phyloP scores from a whole-genome alignment of 1,140 invertebrate species.

The Octopus sinensis region DNA sequence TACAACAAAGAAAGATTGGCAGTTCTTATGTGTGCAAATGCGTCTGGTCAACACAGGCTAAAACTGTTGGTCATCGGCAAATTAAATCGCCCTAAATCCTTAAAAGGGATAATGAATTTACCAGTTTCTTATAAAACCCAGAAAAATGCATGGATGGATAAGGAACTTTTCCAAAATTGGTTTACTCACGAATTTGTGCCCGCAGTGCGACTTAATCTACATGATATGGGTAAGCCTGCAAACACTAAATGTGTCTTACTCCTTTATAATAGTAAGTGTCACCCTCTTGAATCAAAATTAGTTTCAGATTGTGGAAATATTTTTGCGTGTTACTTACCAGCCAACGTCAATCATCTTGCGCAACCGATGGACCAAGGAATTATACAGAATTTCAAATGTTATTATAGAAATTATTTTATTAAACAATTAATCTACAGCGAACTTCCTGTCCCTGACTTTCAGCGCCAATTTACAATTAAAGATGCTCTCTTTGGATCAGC shows the following conservation, averaged over 20 bases:
- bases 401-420: background rate
- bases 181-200: background rate
- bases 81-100: background rate
- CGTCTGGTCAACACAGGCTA: background rate
- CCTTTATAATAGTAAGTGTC: background rate
- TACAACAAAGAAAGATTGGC: background rate
- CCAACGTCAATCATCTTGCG: background rate
- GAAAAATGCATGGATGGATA: background rate
- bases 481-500: background rate
- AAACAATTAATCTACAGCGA: background rate
- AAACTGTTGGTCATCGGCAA: background rate
- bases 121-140: conserved; percentile 3
- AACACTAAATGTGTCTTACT: background rate
- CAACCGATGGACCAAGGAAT: conserved; percentile 5
- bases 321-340: background rate
- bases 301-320: conserved; percentile 10
- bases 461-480: background rate
- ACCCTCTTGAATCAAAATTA: background rate
- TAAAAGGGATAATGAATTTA: background rate
- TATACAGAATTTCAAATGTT: background rate
- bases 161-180: conserved; percentile 3
- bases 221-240: background rate
- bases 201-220: background rate
- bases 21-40: background rate
- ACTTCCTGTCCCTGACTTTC: background rate